These are phyloP conservation scores for Nineta flava DNA, from an alignment of 2,888 invertebrate genomes.

Conservation along the genomic window DNA sequence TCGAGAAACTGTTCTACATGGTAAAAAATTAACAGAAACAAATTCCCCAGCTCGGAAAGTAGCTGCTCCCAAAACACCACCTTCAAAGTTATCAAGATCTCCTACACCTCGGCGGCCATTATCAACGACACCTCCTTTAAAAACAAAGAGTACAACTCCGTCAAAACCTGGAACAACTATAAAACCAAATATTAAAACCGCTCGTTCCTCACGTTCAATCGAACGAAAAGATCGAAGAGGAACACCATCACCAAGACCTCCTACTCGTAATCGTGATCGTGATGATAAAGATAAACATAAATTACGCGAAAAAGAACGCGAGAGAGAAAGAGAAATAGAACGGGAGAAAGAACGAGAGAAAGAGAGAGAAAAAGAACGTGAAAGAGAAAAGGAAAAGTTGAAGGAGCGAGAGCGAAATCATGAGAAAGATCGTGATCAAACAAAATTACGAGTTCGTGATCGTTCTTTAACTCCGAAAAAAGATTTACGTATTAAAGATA, in stretches of 20 bases:
- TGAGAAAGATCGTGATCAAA: constrained; percentile 22
- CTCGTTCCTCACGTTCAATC: constrained; percentile 18
- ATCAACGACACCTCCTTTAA: constrained; percentile 27
- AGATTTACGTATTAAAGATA: constrained; percentile 20
- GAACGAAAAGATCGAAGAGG: constrained; percentile 24
- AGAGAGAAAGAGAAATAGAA: constrained; percentile 27
- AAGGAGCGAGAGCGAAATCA: constrained; percentile 20
- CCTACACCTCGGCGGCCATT: constrained; percentile 23
- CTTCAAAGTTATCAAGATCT: constrained; percentile 18
- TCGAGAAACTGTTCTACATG: constrained; percentile 30
- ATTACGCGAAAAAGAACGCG: constrained; percentile 29
- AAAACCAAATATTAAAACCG: constrained; percentile 20
- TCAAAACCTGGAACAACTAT: constrained; percentile 16
- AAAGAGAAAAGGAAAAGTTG: constrained; percentile 32
- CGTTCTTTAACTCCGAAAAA: constrained; percentile 26
- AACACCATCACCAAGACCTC: constrained; percentile 25
- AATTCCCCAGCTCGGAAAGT: constrained; percentile 11
- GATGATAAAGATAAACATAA: constrained; percentile 18
- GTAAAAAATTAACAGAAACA: constrained; percentile 31
- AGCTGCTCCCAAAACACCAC: constrained; percentile 13
- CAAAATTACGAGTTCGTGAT: constrained; percentile 21
- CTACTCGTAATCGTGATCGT: constrained; percentile 19
- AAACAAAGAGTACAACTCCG: constrained; percentile 20
- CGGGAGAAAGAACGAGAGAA: constrained; percentile 24
- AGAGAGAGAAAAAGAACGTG: constrained; percentile 25